These are phyloP conservation scores for Pteronotus mesoamericanus DNA, from an alignment of 2,797 vertebrate genomes.

Conservation along the genomic window DNA sequence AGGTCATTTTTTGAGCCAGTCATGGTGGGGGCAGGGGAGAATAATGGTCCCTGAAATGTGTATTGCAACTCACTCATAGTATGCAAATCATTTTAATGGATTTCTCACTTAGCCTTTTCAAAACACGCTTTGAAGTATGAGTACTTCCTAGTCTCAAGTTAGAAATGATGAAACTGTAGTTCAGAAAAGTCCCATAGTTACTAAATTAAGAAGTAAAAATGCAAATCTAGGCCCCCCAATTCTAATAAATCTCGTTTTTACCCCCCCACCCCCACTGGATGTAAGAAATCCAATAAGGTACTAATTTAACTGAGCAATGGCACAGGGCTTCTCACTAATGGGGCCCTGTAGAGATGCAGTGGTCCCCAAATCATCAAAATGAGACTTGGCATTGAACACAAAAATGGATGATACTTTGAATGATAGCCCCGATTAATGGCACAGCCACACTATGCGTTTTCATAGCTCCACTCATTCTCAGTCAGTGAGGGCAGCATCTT, in stretches of 20 bases:
- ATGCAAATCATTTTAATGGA: background rate
- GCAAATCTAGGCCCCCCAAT: background rate
- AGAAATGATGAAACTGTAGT: background rate
- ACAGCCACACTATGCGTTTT: background rate
- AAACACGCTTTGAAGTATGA: background rate
- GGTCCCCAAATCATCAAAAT: background rate
- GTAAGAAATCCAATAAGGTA: background rate
- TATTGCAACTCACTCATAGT: background rate
- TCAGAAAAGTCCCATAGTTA: background rate
- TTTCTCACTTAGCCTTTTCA: background rate
- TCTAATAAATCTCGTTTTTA: background rate
- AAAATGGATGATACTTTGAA: background rate
- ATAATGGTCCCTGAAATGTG: background rate
- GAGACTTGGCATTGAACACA: background rate
- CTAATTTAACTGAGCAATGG: background rate
- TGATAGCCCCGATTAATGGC: background rate
- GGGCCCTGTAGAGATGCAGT: background rate
- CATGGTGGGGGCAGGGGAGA: background rate
- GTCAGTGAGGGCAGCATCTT: background rate
- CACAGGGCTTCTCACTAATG: background rate
- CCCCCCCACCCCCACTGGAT: no score
- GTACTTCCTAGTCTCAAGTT: background rate
- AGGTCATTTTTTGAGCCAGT: background rate
- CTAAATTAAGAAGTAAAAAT: background rate
- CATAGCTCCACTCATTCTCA: background rate